Conservation (phyloP, 2,113 vertebrate genomes). For the Alectura lathami region DNA sequence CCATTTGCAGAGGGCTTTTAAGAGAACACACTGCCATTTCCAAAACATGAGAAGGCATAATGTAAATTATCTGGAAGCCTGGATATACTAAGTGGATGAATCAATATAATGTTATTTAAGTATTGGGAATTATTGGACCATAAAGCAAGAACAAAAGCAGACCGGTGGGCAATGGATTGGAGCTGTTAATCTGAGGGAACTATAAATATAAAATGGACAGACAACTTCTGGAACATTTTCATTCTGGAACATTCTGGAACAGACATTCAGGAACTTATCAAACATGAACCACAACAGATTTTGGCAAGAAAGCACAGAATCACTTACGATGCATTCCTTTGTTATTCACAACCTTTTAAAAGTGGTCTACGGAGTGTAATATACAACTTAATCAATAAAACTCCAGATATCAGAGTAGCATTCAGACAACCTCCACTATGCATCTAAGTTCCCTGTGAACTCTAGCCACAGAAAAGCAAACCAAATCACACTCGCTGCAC, state of each 20-base stretch:
- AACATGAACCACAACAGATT: neutral
- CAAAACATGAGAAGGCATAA: neutral
- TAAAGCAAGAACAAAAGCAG: neutral
- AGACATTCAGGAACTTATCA: neutral
- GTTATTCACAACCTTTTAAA: neutral
- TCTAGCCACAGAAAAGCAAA: neutral
- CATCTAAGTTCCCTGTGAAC: neutral
- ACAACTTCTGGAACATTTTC: no score
- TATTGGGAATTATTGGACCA: neutral
- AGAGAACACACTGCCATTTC: neutral
- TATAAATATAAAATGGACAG: neutral
- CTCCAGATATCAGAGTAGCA: neutral
- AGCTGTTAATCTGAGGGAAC: neutral
- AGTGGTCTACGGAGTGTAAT: neutral
- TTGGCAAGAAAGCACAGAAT: neutral
- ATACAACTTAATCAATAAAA: neutral
- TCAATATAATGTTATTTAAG: neutral
- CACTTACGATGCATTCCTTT: neutral
- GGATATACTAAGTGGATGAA: neutral
- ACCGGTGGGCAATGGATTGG: neutral
- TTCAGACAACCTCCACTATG: neutral
- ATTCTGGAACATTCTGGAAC: no score
- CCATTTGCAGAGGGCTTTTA: neutral
- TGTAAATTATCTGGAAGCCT: neutral
- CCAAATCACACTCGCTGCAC: neutral